Percentiles rank a stretch among this genome's conserved stretches.
phyloP scores from a whole-genome alignment of 2,113 vertebrate genomes.

The Oncorhynchus keta region DNA sequence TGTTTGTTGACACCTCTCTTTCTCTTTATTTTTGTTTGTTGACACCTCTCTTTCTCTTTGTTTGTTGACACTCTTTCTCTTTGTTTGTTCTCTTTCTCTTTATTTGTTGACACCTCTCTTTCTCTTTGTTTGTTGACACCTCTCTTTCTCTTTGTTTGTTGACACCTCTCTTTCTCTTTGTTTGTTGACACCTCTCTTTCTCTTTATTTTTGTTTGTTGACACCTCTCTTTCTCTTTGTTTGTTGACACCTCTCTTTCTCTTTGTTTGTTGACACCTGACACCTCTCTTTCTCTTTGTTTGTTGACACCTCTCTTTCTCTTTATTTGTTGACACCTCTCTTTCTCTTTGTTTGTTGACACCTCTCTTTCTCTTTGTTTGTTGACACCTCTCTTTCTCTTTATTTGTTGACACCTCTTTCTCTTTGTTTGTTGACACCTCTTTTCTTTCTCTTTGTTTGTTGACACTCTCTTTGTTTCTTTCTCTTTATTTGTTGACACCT shows the following conservation, averaged over 20 bases:
- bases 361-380: neutral
- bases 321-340: neutral
- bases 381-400: neutral
- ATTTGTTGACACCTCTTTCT: neutral
- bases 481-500: neutral
- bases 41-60: neutral
- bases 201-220: neutral
- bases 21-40: neutral
- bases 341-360: neutral
- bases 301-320: too few relatives aligned
- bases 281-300: neutral
- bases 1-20: neutral
- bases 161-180: neutral
- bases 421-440: neutral
- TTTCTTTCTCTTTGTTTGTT: neutral
- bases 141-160: neutral
- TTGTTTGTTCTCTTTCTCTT: too few relatives aligned
- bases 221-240: neutral
- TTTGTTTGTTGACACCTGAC: neutral
- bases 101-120: neutral
- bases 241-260: too few relatives aligned
- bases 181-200: too few relatives aligned
- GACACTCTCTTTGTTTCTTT: too few relatives aligned
- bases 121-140: neutral
- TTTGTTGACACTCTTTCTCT: too few relatives aligned